Evolutionary conservation across 2,797 vertebrate species (phyloP).

Genomic region (Nasua narica): DNA sequence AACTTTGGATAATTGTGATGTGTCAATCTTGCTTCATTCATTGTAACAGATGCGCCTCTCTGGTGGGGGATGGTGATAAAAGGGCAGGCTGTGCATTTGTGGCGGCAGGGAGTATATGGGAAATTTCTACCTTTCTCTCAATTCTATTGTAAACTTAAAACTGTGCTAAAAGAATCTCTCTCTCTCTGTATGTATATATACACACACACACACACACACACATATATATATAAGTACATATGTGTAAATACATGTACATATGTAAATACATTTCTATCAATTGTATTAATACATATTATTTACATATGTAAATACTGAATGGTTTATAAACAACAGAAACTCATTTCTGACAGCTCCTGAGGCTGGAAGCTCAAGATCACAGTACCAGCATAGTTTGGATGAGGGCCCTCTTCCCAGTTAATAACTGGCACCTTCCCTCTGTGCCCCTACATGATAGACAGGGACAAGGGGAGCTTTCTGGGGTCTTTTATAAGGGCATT

Average conservation of each 20-base stretch:
- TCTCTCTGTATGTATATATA: too few relatives aligned
- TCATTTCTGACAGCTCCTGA: neutral
- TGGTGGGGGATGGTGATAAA: neutral
- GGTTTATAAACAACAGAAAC: neutral
- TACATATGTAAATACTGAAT: neutral
- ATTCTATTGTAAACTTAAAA: neutral
- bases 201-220: too few relatives aligned
- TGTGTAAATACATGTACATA: neutral
- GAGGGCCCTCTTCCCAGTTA: neutral
- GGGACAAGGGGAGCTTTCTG: neutral
- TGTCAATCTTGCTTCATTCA: neutral
- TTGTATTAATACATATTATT: too few relatives aligned
- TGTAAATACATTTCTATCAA: too few relatives aligned
- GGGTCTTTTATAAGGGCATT: neutral
- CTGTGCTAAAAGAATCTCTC: neutral
- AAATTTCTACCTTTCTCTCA: neutral
- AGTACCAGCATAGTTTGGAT: neutral
- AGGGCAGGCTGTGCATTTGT: neutral
- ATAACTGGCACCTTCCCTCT: neutral
- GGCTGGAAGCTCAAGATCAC: neutral
- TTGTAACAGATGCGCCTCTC: neutral
- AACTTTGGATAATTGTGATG: neutral
- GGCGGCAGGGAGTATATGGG: neutral
- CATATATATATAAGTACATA: too few relatives aligned
- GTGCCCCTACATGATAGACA: neutral